These are phyloP conservation scores for Ciona savignyi DNA, from an alignment of 23 tunicate species.

Conservation along the genomic window DNA sequence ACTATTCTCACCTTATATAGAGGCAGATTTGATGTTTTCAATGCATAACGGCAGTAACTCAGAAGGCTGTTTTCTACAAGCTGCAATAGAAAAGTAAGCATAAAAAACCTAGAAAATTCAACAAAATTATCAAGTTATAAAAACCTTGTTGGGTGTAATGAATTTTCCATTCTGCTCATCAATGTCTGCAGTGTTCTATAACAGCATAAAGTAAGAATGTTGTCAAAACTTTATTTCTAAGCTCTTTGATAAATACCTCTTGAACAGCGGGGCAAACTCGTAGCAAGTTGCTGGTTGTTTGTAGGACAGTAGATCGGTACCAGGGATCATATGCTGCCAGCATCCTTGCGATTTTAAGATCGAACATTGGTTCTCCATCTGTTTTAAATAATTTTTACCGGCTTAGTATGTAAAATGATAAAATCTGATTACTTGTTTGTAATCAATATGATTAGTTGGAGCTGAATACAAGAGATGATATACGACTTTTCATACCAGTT, in stretches of 20 bases:
- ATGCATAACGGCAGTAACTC: neutral
- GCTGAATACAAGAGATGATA: too few species aligned
- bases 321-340: slow-evolving; percentile 69
- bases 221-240: neutral
- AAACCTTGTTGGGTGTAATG: too few species aligned
- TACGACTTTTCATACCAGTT: too few species aligned
- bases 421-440: too few species aligned
- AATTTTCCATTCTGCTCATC: too few species aligned
- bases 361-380: slow-evolving; percentile 23
- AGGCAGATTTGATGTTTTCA: neutral
- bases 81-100: neutral
- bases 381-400: too few species aligned
- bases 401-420: too few species aligned
- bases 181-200: too few species aligned
- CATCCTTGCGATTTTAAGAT: slow-evolving; percentile 61
- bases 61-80: neutral
- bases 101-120: too few species aligned
- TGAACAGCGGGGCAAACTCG: slow-evolving; percentile 34
- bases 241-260: neutral
- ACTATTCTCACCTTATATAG: neutral
- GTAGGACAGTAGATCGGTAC: slow-evolving; percentile 55
- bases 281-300: slow-evolving; percentile 49
- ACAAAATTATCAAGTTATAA: too few species aligned
- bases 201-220: too few species aligned
- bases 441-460: too few species aligned